These are phyloP conservation scores for Xanthia togata DNA, from an alignment of 2,888 invertebrate genomes.

Conservation along the genomic window DNA sequence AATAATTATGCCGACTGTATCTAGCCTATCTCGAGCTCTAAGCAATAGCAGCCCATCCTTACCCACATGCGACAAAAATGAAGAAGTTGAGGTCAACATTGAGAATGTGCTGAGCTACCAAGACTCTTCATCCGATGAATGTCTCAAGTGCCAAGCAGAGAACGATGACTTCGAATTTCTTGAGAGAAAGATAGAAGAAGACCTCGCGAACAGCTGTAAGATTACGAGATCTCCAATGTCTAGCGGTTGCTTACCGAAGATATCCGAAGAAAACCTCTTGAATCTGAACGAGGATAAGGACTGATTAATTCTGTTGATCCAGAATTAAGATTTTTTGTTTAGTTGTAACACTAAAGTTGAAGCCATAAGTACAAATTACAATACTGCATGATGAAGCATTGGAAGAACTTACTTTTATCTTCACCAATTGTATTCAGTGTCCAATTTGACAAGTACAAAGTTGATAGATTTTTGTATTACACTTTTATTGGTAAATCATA, in stretches of 20 bases:
- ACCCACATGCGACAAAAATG: constrained; percentile 69
- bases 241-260: constrained; percentile 82
- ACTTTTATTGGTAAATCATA: constrained; percentile 47
- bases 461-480: constrained; percentile 55
- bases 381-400: constrained; percentile 46
- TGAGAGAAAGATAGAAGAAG: constrained; percentile 84
- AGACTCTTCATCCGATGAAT: constrained; percentile 87
- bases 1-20: constrained; percentile 73
- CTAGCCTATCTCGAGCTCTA: constrained; percentile 73
- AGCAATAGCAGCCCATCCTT: constrained; percentile 85
- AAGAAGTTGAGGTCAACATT: constrained; percentile 84
- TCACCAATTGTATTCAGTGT: constrained; percentile 29
- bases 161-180: constrained; percentile 84
- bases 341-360: constrained; percentile 57
- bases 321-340: constrained; percentile 58
- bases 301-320: constrained; percentile 68
- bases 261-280: constrained; percentile 86
- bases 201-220: constrained; percentile 71
- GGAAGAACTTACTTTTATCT: constrained; percentile 8
- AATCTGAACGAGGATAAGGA: constrained; percentile 78
- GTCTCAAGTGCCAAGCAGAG: constrained; percentile 79
- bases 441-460: constrained; percentile 63
- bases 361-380: constrained; percentile 69
- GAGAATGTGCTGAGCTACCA: constrained; percentile 85
- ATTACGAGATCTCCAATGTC: constrained; percentile 66